phyloP scores from a whole-genome alignment of 1,140 invertebrate species.

The Diabrotica undecimpunctata region DNA sequence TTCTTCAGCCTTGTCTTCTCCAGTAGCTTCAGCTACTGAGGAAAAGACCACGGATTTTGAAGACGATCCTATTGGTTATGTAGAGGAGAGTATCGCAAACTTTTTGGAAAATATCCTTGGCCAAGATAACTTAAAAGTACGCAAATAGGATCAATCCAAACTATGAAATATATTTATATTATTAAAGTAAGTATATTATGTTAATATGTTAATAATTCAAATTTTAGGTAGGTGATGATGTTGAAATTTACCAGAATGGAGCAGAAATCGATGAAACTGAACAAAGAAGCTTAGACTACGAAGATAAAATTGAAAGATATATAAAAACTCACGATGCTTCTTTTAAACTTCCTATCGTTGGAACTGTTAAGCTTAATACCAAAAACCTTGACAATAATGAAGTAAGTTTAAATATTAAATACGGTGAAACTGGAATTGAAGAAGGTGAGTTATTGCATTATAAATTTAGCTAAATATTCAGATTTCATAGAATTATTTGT shows the following conservation, averaged over 20 bases:
- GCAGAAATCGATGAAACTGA: slow-evolving; percentile 56
- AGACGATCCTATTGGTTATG: slow-evolving; percentile 73
- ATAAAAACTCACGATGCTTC: slow-evolving; percentile 73
- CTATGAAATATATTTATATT: no score
- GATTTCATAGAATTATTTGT: no score
- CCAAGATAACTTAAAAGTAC: slow-evolving; percentile 59
- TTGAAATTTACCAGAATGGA: slow-evolving; percentile 70
- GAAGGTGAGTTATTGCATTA: slow-evolving; percentile 30
- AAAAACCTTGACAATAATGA: slow-evolving; percentile 71
- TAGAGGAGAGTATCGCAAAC: slow-evolving; percentile 75
- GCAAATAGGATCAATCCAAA: background rate
- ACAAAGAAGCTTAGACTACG: slow-evolving; percentile 58
- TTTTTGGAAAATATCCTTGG: slow-evolving; percentile 72
- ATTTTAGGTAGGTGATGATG: slow-evolving; percentile 63
- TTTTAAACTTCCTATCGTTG: slow-evolving; percentile 67
- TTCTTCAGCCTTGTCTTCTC: slow-evolving; percentile 55
- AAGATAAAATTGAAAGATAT: slow-evolving; percentile 67
- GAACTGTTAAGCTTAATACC: slow-evolving; percentile 70
- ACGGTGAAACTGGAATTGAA: slow-evolving; percentile 59
- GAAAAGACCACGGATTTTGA: slow-evolving; percentile 63
- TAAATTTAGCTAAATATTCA: no score
- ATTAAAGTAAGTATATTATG: no score
- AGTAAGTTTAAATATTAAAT: slow-evolving; percentile 67
- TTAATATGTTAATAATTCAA: background rate
- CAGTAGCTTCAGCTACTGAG: slow-evolving; percentile 64